Evolutionary conservation across 2,797 vertebrate species (phyloP).

Genomic region (Sebastes steindachneri): DNA sequence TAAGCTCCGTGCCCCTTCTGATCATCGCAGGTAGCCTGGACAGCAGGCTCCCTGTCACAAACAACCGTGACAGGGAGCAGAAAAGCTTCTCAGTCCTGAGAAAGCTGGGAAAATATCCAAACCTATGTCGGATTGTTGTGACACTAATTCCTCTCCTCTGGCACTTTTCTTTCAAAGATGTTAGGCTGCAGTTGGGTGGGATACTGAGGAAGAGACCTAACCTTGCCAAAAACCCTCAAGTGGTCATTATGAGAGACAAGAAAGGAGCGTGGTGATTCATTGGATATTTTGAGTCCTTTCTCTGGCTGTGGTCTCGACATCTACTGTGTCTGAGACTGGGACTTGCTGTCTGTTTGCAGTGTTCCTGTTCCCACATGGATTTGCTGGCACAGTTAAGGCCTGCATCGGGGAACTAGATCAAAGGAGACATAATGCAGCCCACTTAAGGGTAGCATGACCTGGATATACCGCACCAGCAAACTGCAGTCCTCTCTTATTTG

Average conservation of each 20-base stretch:
- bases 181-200: slow-evolving; percentile 26
- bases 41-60: slow-evolving; percentile 7
- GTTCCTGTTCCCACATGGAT: slow-evolving; percentile 60
- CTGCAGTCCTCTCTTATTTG: not conserved
- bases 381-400: slow-evolving; percentile 61
- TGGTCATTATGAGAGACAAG: slow-evolving; percentile 30
- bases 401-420: slow-evolving; percentile 66
- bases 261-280: slow-evolving; percentile 34
- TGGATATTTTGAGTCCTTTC: slow-evolving; percentile 33
- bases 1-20: slow-evolving; percentile 34
- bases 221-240: slow-evolving; percentile 49
- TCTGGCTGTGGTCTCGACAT: slow-evolving; percentile 27
- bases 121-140: slow-evolving; percentile 45
- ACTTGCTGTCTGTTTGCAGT: slow-evolving; percentile 19
- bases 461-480: slow-evolving; percentile 38
- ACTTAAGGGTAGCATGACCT: slow-evolving; percentile 59
- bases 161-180: slow-evolving; percentile 27
- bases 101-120: slow-evolving; percentile 54
- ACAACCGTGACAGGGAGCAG: slow-evolving; percentile 25
- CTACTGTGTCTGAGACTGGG: slow-evolving; percentile 26
- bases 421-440: slow-evolving; percentile 52
- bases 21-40: slow-evolving; percentile 64
- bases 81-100: slow-evolving; percentile 45
- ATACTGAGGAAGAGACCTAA: slow-evolving; percentile 17
- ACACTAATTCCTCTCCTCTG: slow-evolving; percentile 54